Evolutionary conservation across 2,888 invertebrate species (phyloP).

Genomic region (Caenorhabditis sp.): DNA sequence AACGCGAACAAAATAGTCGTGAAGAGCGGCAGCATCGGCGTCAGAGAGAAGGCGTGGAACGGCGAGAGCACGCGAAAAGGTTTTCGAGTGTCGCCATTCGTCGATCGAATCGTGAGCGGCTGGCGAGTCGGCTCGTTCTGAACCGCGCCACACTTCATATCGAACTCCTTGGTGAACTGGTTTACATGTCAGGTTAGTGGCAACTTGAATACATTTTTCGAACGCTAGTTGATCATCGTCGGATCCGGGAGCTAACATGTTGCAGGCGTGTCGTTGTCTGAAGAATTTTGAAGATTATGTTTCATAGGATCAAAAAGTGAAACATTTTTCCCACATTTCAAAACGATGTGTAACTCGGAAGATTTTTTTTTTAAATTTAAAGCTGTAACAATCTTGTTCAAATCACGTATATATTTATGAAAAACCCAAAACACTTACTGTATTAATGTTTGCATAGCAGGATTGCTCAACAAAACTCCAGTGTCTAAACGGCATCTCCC

Average conservation of each 20-base stretch:
- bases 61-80: conserved; percentile 69
- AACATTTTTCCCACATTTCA: too few species aligned
- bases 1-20: conserved; percentile 67
- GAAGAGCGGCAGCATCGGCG: conserved; percentile 72
- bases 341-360: too few species aligned
- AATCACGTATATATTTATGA: background rate
- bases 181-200: conserved; percentile 63
- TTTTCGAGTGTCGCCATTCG: conserved; percentile 40
- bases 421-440: conserved; percentile 37
- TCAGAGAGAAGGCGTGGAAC: conserved; percentile 72
- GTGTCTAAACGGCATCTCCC: conserved; percentile 77
- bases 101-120: conserved; percentile 53
- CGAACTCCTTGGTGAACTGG: conserved; percentile 44
- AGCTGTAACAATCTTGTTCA: background rate
- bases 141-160: conserved; percentile 46
- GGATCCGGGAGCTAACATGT: conserved; percentile 35
- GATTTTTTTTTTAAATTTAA: background rate
- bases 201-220: conserved; percentile 63
- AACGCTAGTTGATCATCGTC: conserved; percentile 61
- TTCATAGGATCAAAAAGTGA: too few species aligned
- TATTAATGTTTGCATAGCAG: conserved; percentile 81
- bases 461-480: conserved; percentile 87
- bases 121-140: conserved; percentile 45
- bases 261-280: conserved; percentile 62
- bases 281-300: conserved; percentile 9